Percentiles rank a stretch among this genome's conserved stretches.
Evolutionary conservation across 2,797 vertebrate genomes (phyloP).

Genomic region (Melanotaenia nigrans): DNA sequence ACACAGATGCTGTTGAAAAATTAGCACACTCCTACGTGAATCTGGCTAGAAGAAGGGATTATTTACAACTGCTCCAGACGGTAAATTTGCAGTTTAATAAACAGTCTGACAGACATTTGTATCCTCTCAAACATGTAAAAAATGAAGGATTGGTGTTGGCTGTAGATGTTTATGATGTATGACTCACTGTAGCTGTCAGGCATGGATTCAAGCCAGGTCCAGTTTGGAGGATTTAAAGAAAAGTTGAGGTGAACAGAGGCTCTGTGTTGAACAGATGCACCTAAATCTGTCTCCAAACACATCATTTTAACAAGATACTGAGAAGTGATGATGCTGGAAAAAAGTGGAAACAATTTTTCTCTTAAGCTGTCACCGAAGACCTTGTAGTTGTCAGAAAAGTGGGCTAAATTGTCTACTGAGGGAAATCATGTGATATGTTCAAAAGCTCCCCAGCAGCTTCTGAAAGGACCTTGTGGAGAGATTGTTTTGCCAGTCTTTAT

Average conservation of each 20-base stretch:
- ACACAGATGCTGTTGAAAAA: slow-evolving; percentile 62
- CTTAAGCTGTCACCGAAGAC: slow-evolving; percentile 15
- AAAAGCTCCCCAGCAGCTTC: slow-evolving; percentile 3
- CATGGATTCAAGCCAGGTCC: slow-evolving; percentile 19
- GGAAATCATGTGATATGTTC: neutral
- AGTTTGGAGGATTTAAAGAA: slow-evolving; percentile 30
- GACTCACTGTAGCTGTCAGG: slow-evolving; percentile 53
- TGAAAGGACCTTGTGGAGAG: neutral
- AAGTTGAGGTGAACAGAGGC: slow-evolving; percentile 24
- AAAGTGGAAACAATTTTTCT: slow-evolving; percentile 2
- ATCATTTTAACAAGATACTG: slow-evolving; percentile 1
- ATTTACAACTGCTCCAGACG: slow-evolving; percentile 37
- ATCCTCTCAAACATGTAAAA: slow-evolving; percentile 15
- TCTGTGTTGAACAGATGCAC: slow-evolving; percentile 1
- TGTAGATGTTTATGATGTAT: slow-evolving; percentile 50
- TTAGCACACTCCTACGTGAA: slow-evolving; percentile 47
- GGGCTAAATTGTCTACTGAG: neutral
- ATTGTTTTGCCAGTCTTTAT: neutral
- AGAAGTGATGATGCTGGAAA: slow-evolving; percentile 1
- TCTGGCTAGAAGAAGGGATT: neutral
- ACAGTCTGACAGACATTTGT: slow-evolving; percentile 30
- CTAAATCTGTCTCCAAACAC: neutral
- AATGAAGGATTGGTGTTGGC: slow-evolving; percentile 29
- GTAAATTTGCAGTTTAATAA: slow-evolving; percentile 58
- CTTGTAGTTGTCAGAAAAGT: slow-evolving; percentile 13